Conservation (phyloP, 2,113 vertebrate species). For the Mus pahari region DNA sequence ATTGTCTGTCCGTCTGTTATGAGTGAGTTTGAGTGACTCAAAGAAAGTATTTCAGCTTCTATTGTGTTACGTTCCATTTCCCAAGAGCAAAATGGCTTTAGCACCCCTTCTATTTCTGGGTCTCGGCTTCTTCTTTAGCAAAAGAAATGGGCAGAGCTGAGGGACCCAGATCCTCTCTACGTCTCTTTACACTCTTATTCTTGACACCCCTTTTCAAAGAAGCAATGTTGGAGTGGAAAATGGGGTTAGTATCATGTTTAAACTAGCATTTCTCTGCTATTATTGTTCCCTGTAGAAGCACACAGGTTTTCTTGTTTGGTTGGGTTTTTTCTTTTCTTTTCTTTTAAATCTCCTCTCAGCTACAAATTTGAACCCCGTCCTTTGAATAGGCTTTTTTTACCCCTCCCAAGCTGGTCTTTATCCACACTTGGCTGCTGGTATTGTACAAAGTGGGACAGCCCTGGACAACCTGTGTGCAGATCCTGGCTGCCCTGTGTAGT, state of each 20-base stretch:
- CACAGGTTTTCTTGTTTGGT: not conserved
- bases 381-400: not conserved
- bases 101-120: not conserved
- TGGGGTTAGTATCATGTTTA: not conserved
- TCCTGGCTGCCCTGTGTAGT: not conserved
- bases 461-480: not conserved
- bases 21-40: slow-evolving; percentile 19
- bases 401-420: not conserved
- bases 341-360: not conserved
- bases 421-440: slow-evolving; percentile 18
- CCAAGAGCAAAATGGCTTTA: not conserved
- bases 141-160: not conserved
- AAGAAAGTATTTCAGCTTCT: not conserved
- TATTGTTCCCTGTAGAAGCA: not conserved
- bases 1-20: not conserved
- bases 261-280: not conserved
- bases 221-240: not conserved
- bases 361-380: not conserved
- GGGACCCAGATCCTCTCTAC: not conserved
- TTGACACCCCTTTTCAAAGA: not conserved
- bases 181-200: not conserved
- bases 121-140: slow-evolving; percentile 18
- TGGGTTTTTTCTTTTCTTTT: not conserved
- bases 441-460: slow-evolving; percentile 4
- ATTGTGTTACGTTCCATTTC: not conserved